Evolutionary conservation across 2,888 invertebrate species (phyloP).

Genomic region (Ornithoptera priamus): DNA sequence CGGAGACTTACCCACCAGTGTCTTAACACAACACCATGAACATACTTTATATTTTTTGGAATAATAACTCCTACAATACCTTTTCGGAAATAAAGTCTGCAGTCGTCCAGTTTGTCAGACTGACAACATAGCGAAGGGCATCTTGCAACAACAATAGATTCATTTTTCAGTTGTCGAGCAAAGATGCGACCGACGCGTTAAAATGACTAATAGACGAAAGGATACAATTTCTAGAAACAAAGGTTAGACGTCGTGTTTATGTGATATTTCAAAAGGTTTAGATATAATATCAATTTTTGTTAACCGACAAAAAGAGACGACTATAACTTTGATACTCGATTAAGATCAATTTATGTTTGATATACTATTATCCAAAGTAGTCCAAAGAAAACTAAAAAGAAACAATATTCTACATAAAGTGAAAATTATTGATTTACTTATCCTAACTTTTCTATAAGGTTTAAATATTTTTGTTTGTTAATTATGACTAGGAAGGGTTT

Average conservation of each 20-base stretch:
- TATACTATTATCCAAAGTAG: neutral
- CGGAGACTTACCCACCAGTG: too few relatives aligned
- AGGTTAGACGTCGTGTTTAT: neutral
- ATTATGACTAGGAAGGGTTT: too few relatives aligned
- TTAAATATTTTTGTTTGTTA: too few relatives aligned
- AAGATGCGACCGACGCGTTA: constrained; percentile 10
- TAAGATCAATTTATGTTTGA: neutral
- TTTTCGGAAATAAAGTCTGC: neutral
- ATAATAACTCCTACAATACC: neutral
- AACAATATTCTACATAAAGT: too few relatives aligned
- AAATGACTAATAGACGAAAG: constrained; percentile 11
- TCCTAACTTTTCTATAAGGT: too few relatives aligned
- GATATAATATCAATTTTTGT: neutral
- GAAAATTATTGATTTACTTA: too few relatives aligned
- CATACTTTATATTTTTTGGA: neutral
- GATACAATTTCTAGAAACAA: constrained; percentile 5
- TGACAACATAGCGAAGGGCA: constrained; percentile 14
- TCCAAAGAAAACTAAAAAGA: neutral
- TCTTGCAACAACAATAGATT: constrained; percentile 14
- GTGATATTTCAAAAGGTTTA: neutral
- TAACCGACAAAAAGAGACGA: neutral
- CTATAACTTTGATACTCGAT: neutral
- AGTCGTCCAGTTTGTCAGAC: constrained; percentile 6
- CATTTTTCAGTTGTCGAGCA: constrained; percentile 21
- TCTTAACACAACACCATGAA: too few relatives aligned